phyloP scores from a whole-genome alignment of 2,113 vertebrate genomes.

The Ammodramus savannarum region DNA sequence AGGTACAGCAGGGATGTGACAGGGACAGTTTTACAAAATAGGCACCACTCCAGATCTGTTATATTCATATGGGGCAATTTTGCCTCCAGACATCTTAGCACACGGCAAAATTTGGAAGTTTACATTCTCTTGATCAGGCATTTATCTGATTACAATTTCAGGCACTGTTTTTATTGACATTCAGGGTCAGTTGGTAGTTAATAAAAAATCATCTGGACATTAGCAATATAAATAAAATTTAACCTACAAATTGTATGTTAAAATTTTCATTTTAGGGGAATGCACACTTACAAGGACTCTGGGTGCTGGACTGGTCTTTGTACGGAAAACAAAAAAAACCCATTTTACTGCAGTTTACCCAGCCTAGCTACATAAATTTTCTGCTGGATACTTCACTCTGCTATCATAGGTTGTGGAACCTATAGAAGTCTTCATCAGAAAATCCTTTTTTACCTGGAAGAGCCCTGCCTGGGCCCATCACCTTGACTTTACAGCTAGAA shows the following conservation, averaged over 20 bases:
- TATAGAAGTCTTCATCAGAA: neutral
- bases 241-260: neutral
- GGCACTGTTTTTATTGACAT: neutral
- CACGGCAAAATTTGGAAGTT: neutral
- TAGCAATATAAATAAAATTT: neutral
- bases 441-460: neutral
- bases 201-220: neutral
- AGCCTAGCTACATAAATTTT: neutral
- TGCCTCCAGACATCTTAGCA: neutral
- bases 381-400: neutral
- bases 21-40: neutral
- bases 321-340: neutral
- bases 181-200: neutral
- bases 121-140: neutral
- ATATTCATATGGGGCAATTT: neutral
- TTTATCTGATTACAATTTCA: neutral
- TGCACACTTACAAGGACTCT: neutral
- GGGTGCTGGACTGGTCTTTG: neutral
- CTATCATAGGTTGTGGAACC: neutral
- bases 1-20: neutral
- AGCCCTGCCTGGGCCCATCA: accelerated
- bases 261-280: neutral
- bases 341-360: neutral
- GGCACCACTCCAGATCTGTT: neutral
- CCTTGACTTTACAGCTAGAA: neutral